These are phyloP conservation scores for Drosophila vallismaia DNA, from an alignment of 2,888 invertebrate genomes.

Conservation along the genomic window DNA sequence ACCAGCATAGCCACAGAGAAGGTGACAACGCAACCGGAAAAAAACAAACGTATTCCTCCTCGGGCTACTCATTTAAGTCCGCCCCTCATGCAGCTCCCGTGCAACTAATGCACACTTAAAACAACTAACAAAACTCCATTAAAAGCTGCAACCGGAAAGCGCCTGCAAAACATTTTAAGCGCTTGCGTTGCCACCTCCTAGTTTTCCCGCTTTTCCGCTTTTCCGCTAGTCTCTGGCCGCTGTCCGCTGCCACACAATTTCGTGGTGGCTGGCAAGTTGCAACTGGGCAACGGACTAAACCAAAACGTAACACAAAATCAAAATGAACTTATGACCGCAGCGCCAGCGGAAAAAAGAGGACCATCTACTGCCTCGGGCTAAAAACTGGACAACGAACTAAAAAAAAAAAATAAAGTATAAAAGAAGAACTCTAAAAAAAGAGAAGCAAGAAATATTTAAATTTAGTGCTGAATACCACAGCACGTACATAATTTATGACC, in stretches of 20 bases:
- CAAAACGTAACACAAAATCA: constrained; percentile 75
- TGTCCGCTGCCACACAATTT: constrained; percentile 37
- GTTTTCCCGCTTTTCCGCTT: not conserved
- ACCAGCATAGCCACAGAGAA: constrained; percentile 26
- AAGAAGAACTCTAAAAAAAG: constrained; percentile 24
- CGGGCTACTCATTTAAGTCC: constrained; percentile 35
- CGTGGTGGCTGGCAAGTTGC: constrained; percentile 53
- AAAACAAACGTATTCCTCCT: constrained; percentile 18
- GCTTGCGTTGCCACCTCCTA: constrained; percentile 60
- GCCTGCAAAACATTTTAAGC: constrained; percentile 73
- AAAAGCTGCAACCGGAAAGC: constrained; percentile 71
- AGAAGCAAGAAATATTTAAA: constrained; percentile 70
- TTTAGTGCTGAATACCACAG: constrained; percentile 80
- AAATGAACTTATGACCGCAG: constrained; percentile 78
- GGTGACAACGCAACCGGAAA: constrained; percentile 36
- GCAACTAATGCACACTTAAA: constrained; percentile 73
- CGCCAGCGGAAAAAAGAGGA: constrained; percentile 52
- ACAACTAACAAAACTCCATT: constrained; percentile 75
- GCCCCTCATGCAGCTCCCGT: constrained; percentile 22
- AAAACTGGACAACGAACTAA: constrained; percentile 18
- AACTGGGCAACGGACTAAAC: constrained; percentile 66
- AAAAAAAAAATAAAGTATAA: constrained; percentile 9
- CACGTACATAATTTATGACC: constrained; percentile 81
- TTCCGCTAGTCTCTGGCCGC: not conserved
- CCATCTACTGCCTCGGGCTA: constrained; percentile 52